Evolutionary conservation across 2,888 invertebrate genomes (phyloP), one percentile per base, ranked within the genome.

Genomic region (Hemithea aestivaria): DNA sequence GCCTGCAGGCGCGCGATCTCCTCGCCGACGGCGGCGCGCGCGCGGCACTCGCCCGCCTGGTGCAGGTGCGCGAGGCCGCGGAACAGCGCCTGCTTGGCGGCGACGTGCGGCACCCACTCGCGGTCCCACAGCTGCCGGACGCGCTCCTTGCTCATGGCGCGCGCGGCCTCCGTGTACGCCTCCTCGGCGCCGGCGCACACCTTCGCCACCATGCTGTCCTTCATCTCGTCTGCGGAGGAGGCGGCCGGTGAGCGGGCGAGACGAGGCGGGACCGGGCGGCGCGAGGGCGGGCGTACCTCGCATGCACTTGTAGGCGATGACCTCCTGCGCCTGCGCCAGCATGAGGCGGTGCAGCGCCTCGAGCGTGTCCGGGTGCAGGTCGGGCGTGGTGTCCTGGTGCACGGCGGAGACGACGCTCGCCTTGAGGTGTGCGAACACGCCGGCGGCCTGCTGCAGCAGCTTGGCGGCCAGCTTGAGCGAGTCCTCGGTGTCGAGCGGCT

Each of bases 241-340:
- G 25, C 16, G n/a, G 10, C 11, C 9, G 7, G 9, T n/a, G 23
- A 6, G 16, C 7, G 16, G 9, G 11, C 2, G 5, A 8, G 20
- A 10, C 6, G 20, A 8, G 10, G 8, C 29, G 29, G 10, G 10
- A 10, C 9, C 12, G 1, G 22, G 34, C 51, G n/a, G n/a, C n/a
- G n/a, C n/a, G n/a, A n/a, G n/a, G n/a, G n/a, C n/a, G n/a, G n/a
- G n/a, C n/a, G n/a, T n/a, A 92, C 93, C 95, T 66, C 92, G 90
- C 51, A 95, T 94, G 33, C 98, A 98, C 87, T 99, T 99, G 66
- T 94, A 91, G 29, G 96, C 96, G 74, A 99, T 96, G 51, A 97
- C 94, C 87, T 99, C 99, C 83, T 99, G 99, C 6, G 97, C 99
- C 84, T 99, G 99, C 8, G 99, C 98, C 28, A 99, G 85, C 97